phyloP scores from a whole-genome alignment of 2,888 invertebrate genomes.

The Pachycephus smyrnensis region DNA sequence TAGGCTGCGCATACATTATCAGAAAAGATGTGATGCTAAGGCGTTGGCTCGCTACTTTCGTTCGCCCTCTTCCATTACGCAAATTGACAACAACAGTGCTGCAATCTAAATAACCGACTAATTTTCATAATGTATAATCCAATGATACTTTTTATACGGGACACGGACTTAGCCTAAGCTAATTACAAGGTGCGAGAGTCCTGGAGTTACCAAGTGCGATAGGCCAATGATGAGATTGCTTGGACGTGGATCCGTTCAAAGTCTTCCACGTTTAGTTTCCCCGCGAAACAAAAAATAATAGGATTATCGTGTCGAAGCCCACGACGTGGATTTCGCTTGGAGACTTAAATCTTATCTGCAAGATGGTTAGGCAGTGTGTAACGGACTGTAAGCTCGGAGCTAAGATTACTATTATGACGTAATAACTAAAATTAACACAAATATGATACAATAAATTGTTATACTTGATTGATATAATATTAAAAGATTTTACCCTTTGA shows the following conservation, averaged over 20 bases:
- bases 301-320: not conserved
- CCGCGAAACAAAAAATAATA: not conserved
- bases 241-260: not conserved
- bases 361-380: not conserved
- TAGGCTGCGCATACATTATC: conserved; percentile 22
- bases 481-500: not conserved
- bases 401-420: not conserved
- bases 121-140: conserved; percentile 52
- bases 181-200: not conserved
- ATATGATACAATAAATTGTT: not conserved
- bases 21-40: conserved; percentile 44
- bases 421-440: not conserved
- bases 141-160: not conserved
- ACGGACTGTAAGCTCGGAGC: not conserved
- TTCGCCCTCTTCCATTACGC: conserved; percentile 52
- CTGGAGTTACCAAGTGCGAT: not conserved
- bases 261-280: not conserved
- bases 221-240: not conserved
- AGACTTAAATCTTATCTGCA: not conserved
- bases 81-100: conserved; percentile 49
- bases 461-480: not conserved
- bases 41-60: conserved; percentile 50
- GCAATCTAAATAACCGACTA: conserved; percentile 47
- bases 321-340: not conserved
- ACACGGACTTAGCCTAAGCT: not conserved